Evolutionary conservation across 2,113 vertebrate species (phyloP), one percentile per base, ranked within the genome.

Genomic region (Clupea harengus): DNA sequence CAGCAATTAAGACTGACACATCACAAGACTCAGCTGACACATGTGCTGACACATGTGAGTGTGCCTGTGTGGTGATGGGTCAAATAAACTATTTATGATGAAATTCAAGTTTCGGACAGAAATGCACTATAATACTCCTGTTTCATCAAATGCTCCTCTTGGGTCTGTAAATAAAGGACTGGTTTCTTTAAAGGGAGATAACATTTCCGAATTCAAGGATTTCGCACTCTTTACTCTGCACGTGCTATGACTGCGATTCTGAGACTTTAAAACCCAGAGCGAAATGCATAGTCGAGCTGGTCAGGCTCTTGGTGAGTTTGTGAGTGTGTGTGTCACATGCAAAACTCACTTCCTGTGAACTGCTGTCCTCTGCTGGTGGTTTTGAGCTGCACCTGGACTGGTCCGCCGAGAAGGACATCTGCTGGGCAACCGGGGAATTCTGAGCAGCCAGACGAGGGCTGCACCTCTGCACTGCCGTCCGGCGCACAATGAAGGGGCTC

Each of bases 401-500:
- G 60, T 95, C 94, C 25, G 90, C n/a, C 32, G 25, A 8, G 25
- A 90, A 92, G 28, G 9, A 52, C 39, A 39, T 39, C 9, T 82
- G 84, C 44, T 84, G 84, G 0, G 64, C 0, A 44, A 85, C 85
- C 0, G 83, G 83, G 45, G 90, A 82, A 9, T 81, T 72, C 82
- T 88, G 95, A 6, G 92, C 92, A 22, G 92, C 86, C 72, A 95
- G 89, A 4, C 83, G 93, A 49, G 96, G 94, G 86, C 94, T 96
- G 84, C 91, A 94, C 88, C 96, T 94, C 13, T 88, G 94, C 83
- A 92, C 90, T 0, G 94, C 94, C 49, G 95, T 96, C 91, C 94
- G 96, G 2, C 91, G 90, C 17, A 97, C 86, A 90, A 97, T 90
- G 10, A 93, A 97, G 0, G 97, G 96, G 86, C 95, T 96, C 45